Percentiles rank a stretch among this genome's conserved stretches.
Conservation (phyloP, 2,797 vertebrate genomes). For the Centropyge bicolor region DNA sequence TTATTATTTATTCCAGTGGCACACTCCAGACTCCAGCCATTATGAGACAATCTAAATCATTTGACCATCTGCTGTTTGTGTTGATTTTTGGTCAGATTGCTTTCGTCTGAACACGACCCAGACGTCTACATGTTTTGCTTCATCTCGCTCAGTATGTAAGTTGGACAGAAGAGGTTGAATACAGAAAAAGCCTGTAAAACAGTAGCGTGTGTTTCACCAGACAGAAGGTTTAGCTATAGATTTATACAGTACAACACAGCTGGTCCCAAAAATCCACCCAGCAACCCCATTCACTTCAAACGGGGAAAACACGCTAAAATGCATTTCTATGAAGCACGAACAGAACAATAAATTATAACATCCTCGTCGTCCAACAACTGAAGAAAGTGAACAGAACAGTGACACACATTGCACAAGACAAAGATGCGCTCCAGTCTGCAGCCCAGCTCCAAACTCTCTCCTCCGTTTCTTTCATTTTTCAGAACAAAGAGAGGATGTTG, state of each 20-base stretch:
- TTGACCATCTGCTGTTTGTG: constrained; percentile 8
- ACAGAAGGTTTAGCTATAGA: neutral
- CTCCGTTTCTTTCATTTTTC: neutral
- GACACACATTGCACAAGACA: constrained; percentile 37
- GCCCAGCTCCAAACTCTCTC: constrained; percentile 2
- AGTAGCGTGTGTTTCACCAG: constrained; percentile 18
- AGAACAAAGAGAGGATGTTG: constrained; percentile 10
- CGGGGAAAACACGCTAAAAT: constrained; percentile 7
- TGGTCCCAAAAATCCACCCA: constrained; percentile 71
- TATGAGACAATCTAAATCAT: neutral
- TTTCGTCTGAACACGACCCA: constrained; percentile 11
- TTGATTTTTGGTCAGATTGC: constrained; percentile 64
- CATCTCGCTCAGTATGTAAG: neutral
- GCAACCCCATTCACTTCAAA: constrained; percentile 10
- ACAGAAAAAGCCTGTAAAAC: constrained; percentile 42
- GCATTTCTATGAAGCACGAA: constrained; percentile 31
- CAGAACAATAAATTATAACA: constrained; percentile 38
- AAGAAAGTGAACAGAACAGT: constrained; percentile 4
- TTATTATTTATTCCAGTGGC: constrained; percentile 2
- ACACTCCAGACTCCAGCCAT: constrained; percentile 37
- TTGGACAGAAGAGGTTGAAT: neutral
- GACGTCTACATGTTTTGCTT: neutral
- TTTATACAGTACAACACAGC: constrained; percentile 58
- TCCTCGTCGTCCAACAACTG: constrained; percentile 7
- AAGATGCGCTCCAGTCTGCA: neutral